A percentile compares a stretch with the other conserved stretches of the same genome.
Evolutionary conservation across 2,888 invertebrate species (phyloP).

Genomic region (Eilema caniola): DNA sequence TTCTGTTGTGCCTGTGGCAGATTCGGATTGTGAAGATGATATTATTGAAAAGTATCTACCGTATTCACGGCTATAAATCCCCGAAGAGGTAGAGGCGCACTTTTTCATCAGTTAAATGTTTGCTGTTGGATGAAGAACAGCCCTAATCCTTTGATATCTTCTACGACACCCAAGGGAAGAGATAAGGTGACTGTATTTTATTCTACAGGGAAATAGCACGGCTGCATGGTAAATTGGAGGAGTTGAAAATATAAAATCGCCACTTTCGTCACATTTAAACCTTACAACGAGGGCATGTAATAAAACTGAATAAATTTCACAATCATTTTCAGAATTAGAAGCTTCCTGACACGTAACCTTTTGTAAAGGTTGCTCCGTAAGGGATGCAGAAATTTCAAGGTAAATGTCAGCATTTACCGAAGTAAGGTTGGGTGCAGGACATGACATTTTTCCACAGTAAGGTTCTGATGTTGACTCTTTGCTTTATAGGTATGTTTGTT

Average conservation of each 20-base stretch:
- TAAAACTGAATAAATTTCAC: constrained; percentile 13
- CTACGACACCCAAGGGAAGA: no score
- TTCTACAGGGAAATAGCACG: no score
- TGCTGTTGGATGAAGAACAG: no score
- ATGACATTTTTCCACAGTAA: not conserved
- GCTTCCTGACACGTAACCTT: constrained; percentile 5
- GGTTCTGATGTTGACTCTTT: not conserved
- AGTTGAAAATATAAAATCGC: not conserved
- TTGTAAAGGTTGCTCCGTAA: constrained; percentile 16
- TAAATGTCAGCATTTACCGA: not conserved
- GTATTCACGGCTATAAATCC: no score
- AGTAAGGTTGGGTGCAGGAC: not conserved
- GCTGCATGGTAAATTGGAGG: no score
- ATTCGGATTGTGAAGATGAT: not conserved
- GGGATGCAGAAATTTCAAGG: constrained; percentile 5
- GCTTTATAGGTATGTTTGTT: not conserved
- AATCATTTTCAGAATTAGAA: constrained; percentile 1
- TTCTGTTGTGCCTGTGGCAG: not conserved
- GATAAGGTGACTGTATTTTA: no score
- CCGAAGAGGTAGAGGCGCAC: no score
- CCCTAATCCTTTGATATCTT: no score
- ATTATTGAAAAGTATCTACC: no score
- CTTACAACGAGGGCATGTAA: not conserved
- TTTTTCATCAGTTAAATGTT: no score
- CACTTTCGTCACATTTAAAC: not conserved